phyloP scores from a whole-genome alignment of 2,113 vertebrate genomes.

The Phodopus roborovskii region DNA sequence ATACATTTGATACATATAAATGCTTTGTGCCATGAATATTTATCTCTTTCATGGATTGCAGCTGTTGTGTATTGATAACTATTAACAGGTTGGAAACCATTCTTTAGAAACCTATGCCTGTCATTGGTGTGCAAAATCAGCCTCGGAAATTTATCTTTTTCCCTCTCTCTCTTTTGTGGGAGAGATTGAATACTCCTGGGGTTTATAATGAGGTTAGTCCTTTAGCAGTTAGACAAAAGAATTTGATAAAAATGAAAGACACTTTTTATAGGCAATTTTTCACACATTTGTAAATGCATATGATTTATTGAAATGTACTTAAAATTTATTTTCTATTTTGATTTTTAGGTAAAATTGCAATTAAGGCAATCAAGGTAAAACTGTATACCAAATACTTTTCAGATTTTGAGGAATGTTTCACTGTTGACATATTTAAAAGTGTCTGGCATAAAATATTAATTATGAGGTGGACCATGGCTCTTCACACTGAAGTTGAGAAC shows the following conservation, averaged over 20 bases:
- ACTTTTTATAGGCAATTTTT: background rate
- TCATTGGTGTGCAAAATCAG: slow-evolving; percentile 70
- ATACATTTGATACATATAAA: slow-evolving; percentile 79
- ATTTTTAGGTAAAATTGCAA: slow-evolving; percentile 37
- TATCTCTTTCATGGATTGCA: slow-evolving; percentile 81
- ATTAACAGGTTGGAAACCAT: slow-evolving; percentile 80
- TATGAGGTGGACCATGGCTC: background rate
- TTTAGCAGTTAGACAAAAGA: slow-evolving; percentile 45
- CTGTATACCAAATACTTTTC: background rate
- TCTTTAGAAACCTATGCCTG: slow-evolving; percentile 74
- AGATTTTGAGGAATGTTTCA: background rate
- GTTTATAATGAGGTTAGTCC: slow-evolving; percentile 59
- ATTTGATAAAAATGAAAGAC: slow-evolving; percentile 60
- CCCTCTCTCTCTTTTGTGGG: slow-evolving; percentile 13
- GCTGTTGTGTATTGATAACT: slow-evolving; percentile 80
- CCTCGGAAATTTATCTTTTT: slow-evolving; percentile 66
- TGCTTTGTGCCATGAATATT: slow-evolving; percentile 81
- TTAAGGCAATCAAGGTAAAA: background rate
- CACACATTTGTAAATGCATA: background rate
- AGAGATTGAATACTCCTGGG: slow-evolving; percentile 48
- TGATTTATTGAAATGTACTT: slow-evolving; percentile 6
- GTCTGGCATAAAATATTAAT: background rate
- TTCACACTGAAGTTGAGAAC: background rate
- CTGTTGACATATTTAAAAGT: slow-evolving; percentile 43
- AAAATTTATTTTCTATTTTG: slow-evolving; percentile 24